Conservation (phyloP, 2,113 vertebrate genomes). For the Thomomys bottae region DNA sequence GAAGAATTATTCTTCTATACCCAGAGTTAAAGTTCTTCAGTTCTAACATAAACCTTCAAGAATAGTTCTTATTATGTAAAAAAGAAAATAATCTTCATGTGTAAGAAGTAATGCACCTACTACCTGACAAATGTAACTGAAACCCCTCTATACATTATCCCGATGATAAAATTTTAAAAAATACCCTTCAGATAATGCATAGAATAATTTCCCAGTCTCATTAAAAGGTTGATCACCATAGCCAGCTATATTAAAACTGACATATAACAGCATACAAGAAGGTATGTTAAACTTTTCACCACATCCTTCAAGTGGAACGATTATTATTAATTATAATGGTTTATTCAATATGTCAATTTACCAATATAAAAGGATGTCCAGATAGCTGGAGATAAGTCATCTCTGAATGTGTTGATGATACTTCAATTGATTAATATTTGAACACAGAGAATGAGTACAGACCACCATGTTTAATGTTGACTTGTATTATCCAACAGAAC, state of each 20-base stretch:
- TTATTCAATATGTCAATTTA: not conserved
- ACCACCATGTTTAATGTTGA: not conserved
- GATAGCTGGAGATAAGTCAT: not conserved
- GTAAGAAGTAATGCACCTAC: too few species aligned
- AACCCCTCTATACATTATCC: too few species aligned
- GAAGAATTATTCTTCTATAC: not conserved
- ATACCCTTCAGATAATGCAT: not conserved
- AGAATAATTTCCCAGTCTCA: not conserved
- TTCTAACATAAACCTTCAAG: not conserved
- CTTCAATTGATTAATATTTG: not conserved
- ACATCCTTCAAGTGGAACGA: not conserved
- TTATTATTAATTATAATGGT: not conserved
- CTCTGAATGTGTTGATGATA: not conserved
- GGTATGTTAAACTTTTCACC: not conserved
- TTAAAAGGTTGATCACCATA: not conserved
- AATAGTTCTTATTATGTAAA: not conserved
- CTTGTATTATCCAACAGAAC: not conserved
- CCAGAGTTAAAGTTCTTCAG: not conserved
- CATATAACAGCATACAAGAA: not conserved
- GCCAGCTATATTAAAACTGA: not conserved
- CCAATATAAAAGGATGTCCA: not conserved
- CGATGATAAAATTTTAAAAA: too few species aligned
- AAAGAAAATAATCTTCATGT: too few species aligned
- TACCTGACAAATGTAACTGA: too few species aligned
- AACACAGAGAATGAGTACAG: not conserved